Conservation (phyloP, 2,888 invertebrate species). For the Pilophorus perplexus region DNA sequence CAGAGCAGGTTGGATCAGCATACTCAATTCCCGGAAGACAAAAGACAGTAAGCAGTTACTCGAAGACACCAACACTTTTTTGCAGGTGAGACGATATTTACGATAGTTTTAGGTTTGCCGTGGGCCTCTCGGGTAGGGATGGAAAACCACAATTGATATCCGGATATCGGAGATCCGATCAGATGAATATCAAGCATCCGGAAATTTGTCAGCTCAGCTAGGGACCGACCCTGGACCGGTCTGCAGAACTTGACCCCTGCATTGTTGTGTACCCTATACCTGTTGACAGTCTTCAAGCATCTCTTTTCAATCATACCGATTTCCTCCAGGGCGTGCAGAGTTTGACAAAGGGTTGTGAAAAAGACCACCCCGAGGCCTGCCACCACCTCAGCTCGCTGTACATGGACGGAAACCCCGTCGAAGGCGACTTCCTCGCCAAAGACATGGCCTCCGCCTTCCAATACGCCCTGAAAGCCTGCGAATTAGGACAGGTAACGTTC, state of each 20-base stretch:
- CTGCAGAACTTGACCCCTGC: no score
- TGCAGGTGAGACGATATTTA: constrained; percentile 10
- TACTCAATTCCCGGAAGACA: constrained; percentile 54
- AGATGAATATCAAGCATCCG: no score
- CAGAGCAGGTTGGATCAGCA: constrained; percentile 69
- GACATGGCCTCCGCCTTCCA: constrained; percentile 76
- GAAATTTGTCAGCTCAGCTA: no score
- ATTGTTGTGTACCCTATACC: no score
- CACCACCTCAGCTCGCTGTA: constrained; percentile 78
- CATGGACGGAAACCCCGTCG: constrained; percentile 61
- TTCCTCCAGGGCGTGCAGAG: constrained; percentile 54
- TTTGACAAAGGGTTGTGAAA: constrained; percentile 57
- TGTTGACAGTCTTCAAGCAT: no score
- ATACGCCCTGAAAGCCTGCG: constrained; percentile 76
- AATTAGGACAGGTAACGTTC: constrained; percentile 58
- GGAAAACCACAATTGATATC: no score
- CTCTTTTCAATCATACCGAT: no score
- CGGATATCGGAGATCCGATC: no score
- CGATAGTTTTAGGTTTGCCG: no score
- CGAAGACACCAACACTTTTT: constrained; percentile 12
- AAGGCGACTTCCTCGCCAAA: constrained; percentile 54
- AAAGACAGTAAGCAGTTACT: constrained; percentile 18
- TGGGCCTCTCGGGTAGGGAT: no score
- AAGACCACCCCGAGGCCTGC: constrained; percentile 68
- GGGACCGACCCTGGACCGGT: no score